Percentiles rank a stretch among this genome's conserved stretches.
These are phyloP conservation scores for Protosalanx chinensis DNA, from an alignment of 2,797 vertebrate genomes.

Conservation along the genomic window DNA sequence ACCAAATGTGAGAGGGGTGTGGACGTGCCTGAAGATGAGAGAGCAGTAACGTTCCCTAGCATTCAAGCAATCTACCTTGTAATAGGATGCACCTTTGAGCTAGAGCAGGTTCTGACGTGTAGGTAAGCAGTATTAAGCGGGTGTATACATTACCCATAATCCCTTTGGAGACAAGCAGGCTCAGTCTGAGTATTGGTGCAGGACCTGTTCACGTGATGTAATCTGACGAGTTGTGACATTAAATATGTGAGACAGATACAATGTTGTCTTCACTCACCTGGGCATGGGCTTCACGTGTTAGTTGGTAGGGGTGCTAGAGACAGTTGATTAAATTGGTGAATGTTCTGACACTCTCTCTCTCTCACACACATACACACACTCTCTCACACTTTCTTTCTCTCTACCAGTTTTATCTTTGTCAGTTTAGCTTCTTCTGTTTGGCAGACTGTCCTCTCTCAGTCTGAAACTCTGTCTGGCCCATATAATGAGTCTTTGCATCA, in stretches of 20 bases:
- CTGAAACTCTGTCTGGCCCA: too few relatives aligned
- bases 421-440: neutral
- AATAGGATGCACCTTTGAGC: constrained; percentile 42
- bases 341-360: too few relatives aligned
- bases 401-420: neutral
- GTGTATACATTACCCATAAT: constrained; percentile 26
- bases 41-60: neutral
- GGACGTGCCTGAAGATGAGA: neutral
- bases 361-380: too few relatives aligned
- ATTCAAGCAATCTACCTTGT: neutral
- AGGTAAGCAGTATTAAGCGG: constrained; percentile 27
- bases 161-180: constrained; percentile 21
- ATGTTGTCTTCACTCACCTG: neutral
- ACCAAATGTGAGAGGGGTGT: neutral
- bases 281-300: too few relatives aligned
- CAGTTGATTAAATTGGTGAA: too few relatives aligned
- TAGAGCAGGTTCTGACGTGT: constrained; percentile 31
- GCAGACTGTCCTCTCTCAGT: too few relatives aligned
- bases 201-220: neutral
- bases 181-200: constrained; percentile 10
- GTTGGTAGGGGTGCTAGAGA: too few relatives aligned
- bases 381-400: neutral
- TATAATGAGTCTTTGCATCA: neutral
- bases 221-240: neutral
- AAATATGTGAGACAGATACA: neutral